Percentiles rank a stretch among this genome's conserved stretches.
Conservation (phyloP, 2,888 invertebrate species). For the Drosophila affinis region DNA sequence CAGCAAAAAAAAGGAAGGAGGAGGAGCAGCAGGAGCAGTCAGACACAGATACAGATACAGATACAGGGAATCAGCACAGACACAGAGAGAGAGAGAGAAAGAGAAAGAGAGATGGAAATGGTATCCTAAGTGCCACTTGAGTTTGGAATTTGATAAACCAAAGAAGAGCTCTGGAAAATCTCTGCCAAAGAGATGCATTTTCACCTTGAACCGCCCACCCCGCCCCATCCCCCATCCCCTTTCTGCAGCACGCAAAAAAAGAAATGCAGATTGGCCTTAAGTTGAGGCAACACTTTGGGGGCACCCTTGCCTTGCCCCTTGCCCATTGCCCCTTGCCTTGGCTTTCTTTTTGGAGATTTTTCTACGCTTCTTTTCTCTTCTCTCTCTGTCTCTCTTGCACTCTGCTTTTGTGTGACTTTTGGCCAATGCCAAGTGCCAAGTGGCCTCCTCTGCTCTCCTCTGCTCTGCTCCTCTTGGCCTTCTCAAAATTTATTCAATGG, state of each 20-base stretch:
- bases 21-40: not conserved
- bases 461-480: slow-evolving; percentile 16
- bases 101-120: slow-evolving; percentile 1
- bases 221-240: not conserved
- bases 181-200: slow-evolving; percentile 28
- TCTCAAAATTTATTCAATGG: slow-evolving; percentile 35
- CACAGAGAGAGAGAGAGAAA: not conserved
- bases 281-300: slow-evolving; percentile 30
- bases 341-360: slow-evolving; percentile 19
- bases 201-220: slow-evolving; percentile 31
- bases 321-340: slow-evolving; percentile 7
- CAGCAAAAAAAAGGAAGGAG: not conserved
- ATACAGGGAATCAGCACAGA: slow-evolving; percentile 3
- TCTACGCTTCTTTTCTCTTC: not conserved
- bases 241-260: not conserved
- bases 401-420: slow-evolving; percentile 4
- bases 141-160: slow-evolving; percentile 39
- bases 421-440: slow-evolving; percentile 20
- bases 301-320: slow-evolving; percentile 16
- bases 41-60: not conserved
- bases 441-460: not conserved
- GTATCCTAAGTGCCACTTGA: slow-evolving; percentile 48
- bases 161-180: slow-evolving; percentile 1
- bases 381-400: not conserved
- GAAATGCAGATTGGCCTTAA: slow-evolving; percentile 7